Base-by-base conservation (phyloP, 2,113 vertebrate genomes). In the Elanus axillaris region DNA sequence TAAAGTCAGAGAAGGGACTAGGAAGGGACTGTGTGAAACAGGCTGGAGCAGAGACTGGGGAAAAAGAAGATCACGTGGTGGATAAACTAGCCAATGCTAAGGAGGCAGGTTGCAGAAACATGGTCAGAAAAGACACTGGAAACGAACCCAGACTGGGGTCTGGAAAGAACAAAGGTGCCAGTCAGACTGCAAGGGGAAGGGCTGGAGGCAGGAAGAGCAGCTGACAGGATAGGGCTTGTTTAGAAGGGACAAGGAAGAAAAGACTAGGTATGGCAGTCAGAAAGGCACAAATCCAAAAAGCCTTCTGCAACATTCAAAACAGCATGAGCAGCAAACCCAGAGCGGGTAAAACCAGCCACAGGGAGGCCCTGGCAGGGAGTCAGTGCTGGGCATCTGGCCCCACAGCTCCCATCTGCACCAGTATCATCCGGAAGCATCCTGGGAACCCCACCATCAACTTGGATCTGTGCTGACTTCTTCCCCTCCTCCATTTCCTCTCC, bases 321-420 rank as follows among this genome's bases (percentile, higher is more conserved):
- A 40, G 66, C 53, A 34, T 26, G 31, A 31, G 63, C 31, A 62
- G 59, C 73, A 74, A 74, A 80, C 68, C 66, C 23, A n/a, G 56
- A 56, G 84, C 0, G 2, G n/a, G 66, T 85, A 58, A 93, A 72
- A 69, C 31, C 66, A 85, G 77, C 8, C 4, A 0, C 29, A 42
- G 90, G 53, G 34, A 84, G 56, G 43, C 43, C 69, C 87, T 90
- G 95, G 69, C 84, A 91, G 29, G 16, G 20, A 66, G 36, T 67
- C 73, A 68, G 83, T 21, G 76, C 48, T 0, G 0, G 73, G 86
- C 69, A 77, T 66, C 82, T 43, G 64, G 75, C 63, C 72, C 52
- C 31, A 26, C 62, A 22, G 47, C 56, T 84, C 64, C 53, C 3
- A 0, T 47, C 42, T 50, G 25, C 1, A 0, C 40, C 2, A 0